Conservation (phyloP, 2,113 vertebrate species). For the Albula goreensis region DNA sequence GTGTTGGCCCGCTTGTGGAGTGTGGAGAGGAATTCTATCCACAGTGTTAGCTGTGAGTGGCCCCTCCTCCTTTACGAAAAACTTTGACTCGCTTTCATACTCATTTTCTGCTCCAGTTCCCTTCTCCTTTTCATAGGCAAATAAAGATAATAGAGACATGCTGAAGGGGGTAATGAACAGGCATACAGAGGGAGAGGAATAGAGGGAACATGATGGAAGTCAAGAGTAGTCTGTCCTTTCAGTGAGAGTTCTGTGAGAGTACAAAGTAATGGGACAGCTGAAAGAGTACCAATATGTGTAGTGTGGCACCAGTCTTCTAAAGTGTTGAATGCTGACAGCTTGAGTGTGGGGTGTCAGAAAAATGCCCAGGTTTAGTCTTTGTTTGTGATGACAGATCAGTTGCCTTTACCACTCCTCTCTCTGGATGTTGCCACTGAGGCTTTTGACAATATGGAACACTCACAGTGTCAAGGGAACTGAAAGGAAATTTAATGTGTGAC, state of each 20-base stretch:
- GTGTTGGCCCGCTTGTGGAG: neutral
- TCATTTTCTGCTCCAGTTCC: slow-evolving; percentile 26
- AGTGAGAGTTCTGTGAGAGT: neutral
- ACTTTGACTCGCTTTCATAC: neutral
- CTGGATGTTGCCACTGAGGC: neutral
- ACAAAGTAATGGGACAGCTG: neutral
- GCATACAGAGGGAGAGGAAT: neutral
- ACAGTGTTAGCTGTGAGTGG: neutral
- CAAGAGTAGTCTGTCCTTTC: neutral
- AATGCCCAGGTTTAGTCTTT: neutral
- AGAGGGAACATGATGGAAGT: neutral
- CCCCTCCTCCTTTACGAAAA: neutral
- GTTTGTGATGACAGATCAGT: neutral
- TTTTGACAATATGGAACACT: too few species aligned
- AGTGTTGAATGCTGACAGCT: neutral
- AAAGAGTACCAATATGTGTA: neutral
- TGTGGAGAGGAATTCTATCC: neutral
- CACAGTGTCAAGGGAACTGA: neutral
- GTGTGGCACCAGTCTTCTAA: neutral
- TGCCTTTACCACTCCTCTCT: neutral
- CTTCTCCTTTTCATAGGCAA: neutral
- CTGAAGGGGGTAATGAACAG: neutral
- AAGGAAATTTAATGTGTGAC: neutral
- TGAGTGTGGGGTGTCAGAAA: neutral
- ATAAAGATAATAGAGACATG: neutral